phyloP scores from a whole-genome alignment of 2,113 vertebrate genomes.

The Thalassoma bifasciatum region DNA sequence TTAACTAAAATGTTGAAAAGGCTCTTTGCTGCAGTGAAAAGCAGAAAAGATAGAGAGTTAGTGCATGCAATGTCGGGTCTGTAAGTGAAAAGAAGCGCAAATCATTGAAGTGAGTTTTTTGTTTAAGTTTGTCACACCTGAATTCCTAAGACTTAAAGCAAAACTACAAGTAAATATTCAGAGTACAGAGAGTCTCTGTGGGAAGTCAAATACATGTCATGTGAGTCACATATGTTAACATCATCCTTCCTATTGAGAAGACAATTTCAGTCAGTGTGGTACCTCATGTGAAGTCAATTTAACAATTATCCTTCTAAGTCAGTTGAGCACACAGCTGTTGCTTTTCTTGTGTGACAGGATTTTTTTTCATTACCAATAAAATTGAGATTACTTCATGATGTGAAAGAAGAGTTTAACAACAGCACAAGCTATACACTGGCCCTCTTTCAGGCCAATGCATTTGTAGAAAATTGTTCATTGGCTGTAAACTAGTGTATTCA shows the following conservation, averaged over 20 bases:
- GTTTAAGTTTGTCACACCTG: too few species aligned
- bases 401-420: background rate
- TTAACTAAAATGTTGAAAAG: too few species aligned
- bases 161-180: background rate
- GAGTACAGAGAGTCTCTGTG: background rate
- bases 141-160: background rate
- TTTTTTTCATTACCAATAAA: background rate
- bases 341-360: slow-evolving; percentile 1
- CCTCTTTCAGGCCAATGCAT: background rate
- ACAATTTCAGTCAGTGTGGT: slow-evolving; percentile 22
- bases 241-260: slow-evolving; percentile 30
- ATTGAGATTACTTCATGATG: background rate
- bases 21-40: too few species aligned
- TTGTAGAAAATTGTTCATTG: background rate
- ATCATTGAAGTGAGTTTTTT: too few species aligned
- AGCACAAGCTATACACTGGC: background rate
- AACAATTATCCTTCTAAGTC: slow-evolving; percentile 24
- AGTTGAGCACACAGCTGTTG: background rate
- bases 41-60: too few species aligned
- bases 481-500: background rate
- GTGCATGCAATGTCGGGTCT: too few species aligned
- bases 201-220: slow-evolving; percentile 52
- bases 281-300: slow-evolving; percentile 65
- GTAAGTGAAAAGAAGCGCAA: too few species aligned
- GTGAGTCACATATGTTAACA: slow-evolving; percentile 27